These are phyloP conservation scores for Murina feae DNA, from an alignment of 2,113 vertebrate genomes.

Conservation along the genomic window DNA sequence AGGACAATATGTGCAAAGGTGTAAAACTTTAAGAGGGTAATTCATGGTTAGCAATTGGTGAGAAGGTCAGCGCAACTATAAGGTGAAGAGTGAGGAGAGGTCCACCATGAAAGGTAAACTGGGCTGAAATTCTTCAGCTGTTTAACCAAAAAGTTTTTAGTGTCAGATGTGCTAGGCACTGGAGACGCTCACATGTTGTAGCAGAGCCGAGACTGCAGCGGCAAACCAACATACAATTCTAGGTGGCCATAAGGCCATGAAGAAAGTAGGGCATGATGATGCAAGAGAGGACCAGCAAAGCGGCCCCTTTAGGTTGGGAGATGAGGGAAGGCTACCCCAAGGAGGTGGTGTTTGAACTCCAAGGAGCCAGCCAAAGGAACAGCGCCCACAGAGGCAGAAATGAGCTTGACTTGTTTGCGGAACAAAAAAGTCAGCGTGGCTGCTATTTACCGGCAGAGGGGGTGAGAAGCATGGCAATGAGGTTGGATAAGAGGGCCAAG, in stretches of 20 bases:
- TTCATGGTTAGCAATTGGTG: not conserved
- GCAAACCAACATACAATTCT: not conserved
- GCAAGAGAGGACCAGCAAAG: rapidly evolving
- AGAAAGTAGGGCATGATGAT: not conserved
- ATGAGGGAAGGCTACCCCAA: too few relatives aligned
- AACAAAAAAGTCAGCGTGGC: not conserved
- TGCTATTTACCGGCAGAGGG: not conserved
- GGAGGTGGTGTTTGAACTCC: not conserved
- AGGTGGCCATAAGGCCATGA: not conserved
- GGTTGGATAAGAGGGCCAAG: not conserved
- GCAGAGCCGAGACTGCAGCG: not conserved
- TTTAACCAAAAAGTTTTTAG: not conserved
- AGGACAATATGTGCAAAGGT: not conserved
- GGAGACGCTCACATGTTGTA: not conserved
- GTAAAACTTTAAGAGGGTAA: not conserved
- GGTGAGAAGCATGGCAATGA: not conserved
- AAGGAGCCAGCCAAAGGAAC: not conserved
- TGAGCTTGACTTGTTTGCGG: not conserved
- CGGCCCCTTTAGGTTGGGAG: not conserved
- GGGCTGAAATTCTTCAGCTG: not conserved
- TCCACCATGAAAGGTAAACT: not conserved
- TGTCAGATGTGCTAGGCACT: not conserved
- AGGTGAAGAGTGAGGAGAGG: not conserved
- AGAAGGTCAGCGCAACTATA: not conserved
- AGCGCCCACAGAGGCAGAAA: not conserved